Evolutionary conservation across 2,797 vertebrate species (phyloP), one percentile per base, ranked within the genome.

Genomic region (Diglossa cyanea): DNA sequence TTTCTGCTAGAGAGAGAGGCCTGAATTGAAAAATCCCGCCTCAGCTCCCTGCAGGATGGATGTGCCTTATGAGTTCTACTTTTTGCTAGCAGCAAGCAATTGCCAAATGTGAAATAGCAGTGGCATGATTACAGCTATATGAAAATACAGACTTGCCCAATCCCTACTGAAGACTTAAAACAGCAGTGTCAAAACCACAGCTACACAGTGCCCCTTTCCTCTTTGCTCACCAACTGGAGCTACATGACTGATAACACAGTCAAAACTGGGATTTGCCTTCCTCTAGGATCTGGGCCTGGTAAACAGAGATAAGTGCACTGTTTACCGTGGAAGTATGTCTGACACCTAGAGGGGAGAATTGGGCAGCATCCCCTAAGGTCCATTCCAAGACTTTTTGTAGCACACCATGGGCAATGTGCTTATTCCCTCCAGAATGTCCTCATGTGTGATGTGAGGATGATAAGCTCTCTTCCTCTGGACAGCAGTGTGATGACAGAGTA

Each of bases 181-280:
- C 47, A 89, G 19, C n/a, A 45, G 31, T 24, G 54, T 71, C 70
- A 88, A 84, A 86, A 63, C 47, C 73, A 63, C 20, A 58, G 45
- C 66, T 33, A 44, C 66, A 45, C 19, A 17, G 44, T 30, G 25
- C 9, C 23, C 58, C 55, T 70, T 72, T 40, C 51, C 55, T 91
- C 66, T 76, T 55, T 39, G 44, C 54, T 68, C 61, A n/a, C 67
- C 81, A 76, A 0, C 63, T 85, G 28, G 67, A 79, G 40, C 26
- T 44, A 57, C 42, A 4, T 31, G 63, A 30, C 63, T 60, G 57
- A 40, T 82, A 92, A n/a, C 19, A 50, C n/a, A 37, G 44, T 33
- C 53, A 25, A 79, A 96, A 79, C 60, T 85, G 81, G 78, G 68
- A 75, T 93, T 79, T 89, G 55, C 63, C 24, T 92, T 85, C 60